A percentile compares a stretch with the other conserved stretches of the same genome.
These are phyloP conservation scores for Coluber constrictor DNA, from an alignment of 2,797 vertebrate genomes.

Conservation along the genomic window DNA sequence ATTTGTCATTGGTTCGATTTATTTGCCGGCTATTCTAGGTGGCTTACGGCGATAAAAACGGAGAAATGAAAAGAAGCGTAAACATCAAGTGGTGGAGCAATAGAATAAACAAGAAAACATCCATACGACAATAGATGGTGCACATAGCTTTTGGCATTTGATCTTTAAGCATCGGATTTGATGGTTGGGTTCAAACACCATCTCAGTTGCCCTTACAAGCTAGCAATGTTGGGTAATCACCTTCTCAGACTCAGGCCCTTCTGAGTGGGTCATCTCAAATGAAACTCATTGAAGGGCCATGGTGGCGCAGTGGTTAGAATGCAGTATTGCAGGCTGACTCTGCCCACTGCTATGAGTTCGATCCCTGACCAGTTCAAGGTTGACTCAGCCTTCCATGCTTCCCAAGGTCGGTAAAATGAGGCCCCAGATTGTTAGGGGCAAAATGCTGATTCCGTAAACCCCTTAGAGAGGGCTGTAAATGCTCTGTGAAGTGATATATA, in stretches of 20 bases:
- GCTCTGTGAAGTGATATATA: background rate
- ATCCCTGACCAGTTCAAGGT: background rate
- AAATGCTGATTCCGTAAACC: background rate
- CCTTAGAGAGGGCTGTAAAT: background rate
- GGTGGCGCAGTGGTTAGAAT: background rate
- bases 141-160: background rate
- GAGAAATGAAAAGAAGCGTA: background rate
- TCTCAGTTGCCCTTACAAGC: background rate
- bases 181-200: background rate
- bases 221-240: background rate
- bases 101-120: background rate
- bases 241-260: background rate
- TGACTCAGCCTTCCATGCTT: background rate
- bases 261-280: background rate
- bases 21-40: background rate
- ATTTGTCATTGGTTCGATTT: background rate
- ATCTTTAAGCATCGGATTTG: background rate
- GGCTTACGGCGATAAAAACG: background rate
- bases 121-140: background rate
- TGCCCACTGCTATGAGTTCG: background rate
- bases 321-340: background rate
- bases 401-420: background rate
- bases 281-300: background rate
- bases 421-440: background rate
- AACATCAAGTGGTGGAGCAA: background rate